These are phyloP conservation scores for Clytia hemisphaerica DNA, from an alignment of 30 jellyfish, hydroid and myxozoan species.

Conservation along the genomic window DNA sequence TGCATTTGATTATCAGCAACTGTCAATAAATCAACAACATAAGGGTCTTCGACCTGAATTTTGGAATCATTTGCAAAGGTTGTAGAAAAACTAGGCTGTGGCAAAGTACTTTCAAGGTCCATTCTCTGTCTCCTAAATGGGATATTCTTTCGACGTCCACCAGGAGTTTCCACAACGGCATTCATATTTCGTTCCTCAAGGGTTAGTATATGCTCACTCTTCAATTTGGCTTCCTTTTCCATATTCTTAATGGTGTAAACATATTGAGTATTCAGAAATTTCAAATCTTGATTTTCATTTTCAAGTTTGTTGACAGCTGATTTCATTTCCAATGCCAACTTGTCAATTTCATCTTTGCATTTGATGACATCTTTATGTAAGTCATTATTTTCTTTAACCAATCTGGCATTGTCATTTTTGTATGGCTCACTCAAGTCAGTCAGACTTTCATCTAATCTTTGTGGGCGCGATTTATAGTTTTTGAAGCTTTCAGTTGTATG, in stretches of 20 bases:
- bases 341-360: constrained; percentile 62
- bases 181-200: constrained; percentile 73
- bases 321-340: constrained; percentile 32
- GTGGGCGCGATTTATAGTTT: constrained; percentile 44
- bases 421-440: constrained; percentile 71
- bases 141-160: constrained; percentile 76
- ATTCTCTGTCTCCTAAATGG: constrained; percentile 88
- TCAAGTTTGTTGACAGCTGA: constrained; percentile 53
- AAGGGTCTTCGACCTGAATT: constrained; percentile 39
- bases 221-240: constrained; percentile 70
- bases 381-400: constrained; percentile 81
- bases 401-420: constrained; percentile 79
- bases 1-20: constrained; percentile 81
- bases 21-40: constrained; percentile 71
- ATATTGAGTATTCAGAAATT: constrained; percentile 78
- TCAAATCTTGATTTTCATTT: constrained; percentile 78
- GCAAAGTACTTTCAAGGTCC: constrained; percentile 69
- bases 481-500: constrained; percentile 94
- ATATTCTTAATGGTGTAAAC: constrained; percentile 57
- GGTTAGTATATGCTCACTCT: constrained; percentile 66
- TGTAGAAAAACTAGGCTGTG: constrained; percentile 45
- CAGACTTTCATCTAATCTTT: constrained; percentile 25
- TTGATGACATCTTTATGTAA: constrained; percentile 73
- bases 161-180: constrained; percentile 97
- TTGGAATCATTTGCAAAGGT: constrained; percentile 3